Conservation (phyloP, 2,888 invertebrate species). For the Eupithecia abbreviata region DNA sequence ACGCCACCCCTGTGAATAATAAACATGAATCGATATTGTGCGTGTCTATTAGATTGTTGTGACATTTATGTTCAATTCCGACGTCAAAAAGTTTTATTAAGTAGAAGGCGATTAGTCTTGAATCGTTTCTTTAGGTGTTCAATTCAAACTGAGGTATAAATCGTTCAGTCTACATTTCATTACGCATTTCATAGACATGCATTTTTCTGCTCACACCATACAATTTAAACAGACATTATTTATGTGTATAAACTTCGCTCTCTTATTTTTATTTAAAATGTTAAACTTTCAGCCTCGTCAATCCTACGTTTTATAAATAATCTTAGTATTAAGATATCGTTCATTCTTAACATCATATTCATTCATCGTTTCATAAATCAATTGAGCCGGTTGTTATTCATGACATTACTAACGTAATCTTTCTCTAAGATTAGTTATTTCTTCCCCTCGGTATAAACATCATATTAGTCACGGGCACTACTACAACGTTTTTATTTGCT, state of each 20-base stretch:
- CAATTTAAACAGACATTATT: slow-evolving; percentile 16
- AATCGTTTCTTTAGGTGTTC: slow-evolving; percentile 14
- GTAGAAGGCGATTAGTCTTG: slow-evolving; percentile 12
- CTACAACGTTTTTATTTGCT: slow-evolving; percentile 41
- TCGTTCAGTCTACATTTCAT: not conserved
- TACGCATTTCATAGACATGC: not conserved
- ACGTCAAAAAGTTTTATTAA: slow-evolving; percentile 30
- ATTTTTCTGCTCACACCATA: not conserved
- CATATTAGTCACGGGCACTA: slow-evolving; percentile 40
- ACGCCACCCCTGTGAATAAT: slow-evolving; percentile 49
- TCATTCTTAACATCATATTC: slow-evolving; percentile 13
- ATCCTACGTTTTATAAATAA: slow-evolving; percentile 8
- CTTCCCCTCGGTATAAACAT: slow-evolving; percentile 34
- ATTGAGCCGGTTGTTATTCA: slow-evolving; percentile 25
- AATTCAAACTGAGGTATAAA: slow-evolving; percentile 4
- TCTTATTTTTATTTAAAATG: not conserved
- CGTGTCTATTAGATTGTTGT: slow-evolving; percentile 40
- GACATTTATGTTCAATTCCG: slow-evolving; percentile 32
- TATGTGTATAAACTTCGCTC: slow-evolving; percentile 7
- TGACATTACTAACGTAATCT: slow-evolving; percentile 26
- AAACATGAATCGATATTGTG: slow-evolving; percentile 43
- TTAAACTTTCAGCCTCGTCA: not conserved
- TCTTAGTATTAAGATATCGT: slow-evolving; percentile 21
- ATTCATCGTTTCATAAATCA: slow-evolving; percentile 23
- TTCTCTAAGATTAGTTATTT: slow-evolving; percentile 10